Conservation (phyloP, 2,797 vertebrate species). For the Arctocebus calabarensis region DNA sequence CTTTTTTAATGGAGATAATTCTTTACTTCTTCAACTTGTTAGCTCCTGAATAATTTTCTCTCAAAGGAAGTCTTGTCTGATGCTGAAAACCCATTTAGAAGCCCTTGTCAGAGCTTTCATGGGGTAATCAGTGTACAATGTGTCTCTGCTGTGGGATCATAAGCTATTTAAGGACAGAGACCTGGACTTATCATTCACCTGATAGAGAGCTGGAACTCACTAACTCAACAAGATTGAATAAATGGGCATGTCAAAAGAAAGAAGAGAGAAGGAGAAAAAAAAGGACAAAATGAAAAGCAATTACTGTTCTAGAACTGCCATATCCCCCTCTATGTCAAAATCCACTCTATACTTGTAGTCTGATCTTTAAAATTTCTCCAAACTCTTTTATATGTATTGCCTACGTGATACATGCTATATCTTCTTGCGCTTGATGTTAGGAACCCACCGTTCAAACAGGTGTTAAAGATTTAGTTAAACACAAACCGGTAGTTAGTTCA, state of each 20-base stretch:
- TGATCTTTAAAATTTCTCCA: neutral
- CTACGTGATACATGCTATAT: accelerated
- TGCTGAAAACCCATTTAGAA: neutral
- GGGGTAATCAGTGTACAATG: neutral
- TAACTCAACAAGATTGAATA: neutral
- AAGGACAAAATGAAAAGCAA: neutral
- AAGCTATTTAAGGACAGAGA: neutral
- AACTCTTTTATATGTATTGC: neutral
- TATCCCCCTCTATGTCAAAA: neutral
- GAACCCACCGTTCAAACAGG: neutral
- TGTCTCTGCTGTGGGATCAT: neutral
- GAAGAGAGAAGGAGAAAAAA: neutral
- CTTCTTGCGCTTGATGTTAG: neutral
- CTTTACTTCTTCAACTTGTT: neutral
- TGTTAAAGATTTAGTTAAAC: neutral
- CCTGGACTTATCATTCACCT: neutral
- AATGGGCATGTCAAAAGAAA: neutral
- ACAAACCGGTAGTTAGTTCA: neutral
- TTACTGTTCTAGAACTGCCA: neutral
- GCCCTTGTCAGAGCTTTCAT: neutral
- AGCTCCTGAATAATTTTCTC: neutral
- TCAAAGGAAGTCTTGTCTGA: neutral
- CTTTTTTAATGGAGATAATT: neutral
- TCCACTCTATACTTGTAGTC: neutral
- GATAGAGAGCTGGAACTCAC: neutral